Conservation (phyloP, 35 echinoderm and acorn worm species). For the Apostichopus parvimensis region DNA sequence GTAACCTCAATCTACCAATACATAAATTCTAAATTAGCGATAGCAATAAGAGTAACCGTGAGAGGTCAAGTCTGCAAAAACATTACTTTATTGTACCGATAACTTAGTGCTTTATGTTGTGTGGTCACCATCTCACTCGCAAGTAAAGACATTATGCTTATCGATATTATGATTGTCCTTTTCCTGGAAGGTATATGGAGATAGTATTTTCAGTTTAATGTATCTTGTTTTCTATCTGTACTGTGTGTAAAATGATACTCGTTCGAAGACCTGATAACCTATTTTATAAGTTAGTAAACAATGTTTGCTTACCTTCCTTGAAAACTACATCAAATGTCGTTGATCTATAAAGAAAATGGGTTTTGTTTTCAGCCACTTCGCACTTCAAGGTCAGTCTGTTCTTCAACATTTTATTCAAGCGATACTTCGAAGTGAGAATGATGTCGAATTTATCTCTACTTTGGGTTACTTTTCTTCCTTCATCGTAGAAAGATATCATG, state of each 20-base stretch:
- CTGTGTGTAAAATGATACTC: not conserved
- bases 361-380: not conserved
- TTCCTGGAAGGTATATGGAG: too few species aligned
- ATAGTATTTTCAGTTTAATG: too few species aligned
- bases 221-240: not conserved
- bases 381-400: not conserved
- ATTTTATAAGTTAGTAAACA: not conserved
- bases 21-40: too few species aligned
- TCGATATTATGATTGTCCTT: too few species aligned
- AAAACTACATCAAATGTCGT: constrained; percentile 11
- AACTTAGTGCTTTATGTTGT: too few species aligned
- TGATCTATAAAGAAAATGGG: not conserved
- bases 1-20: too few species aligned
- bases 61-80: too few species aligned
- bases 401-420: too few species aligned
- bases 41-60: too few species aligned
- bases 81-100: too few species aligned
- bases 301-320: not conserved
- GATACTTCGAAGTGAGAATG: constrained; percentile 13
- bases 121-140: too few species aligned
- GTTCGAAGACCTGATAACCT: not conserved
- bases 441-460: constrained; percentile 6
- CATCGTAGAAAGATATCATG: not conserved
- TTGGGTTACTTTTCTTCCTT: not conserved
- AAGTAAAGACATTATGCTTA: too few species aligned